Base-by-base conservation (phyloP, 2,888 invertebrate genomes). In the Caenorhabditis sp. region DNA sequence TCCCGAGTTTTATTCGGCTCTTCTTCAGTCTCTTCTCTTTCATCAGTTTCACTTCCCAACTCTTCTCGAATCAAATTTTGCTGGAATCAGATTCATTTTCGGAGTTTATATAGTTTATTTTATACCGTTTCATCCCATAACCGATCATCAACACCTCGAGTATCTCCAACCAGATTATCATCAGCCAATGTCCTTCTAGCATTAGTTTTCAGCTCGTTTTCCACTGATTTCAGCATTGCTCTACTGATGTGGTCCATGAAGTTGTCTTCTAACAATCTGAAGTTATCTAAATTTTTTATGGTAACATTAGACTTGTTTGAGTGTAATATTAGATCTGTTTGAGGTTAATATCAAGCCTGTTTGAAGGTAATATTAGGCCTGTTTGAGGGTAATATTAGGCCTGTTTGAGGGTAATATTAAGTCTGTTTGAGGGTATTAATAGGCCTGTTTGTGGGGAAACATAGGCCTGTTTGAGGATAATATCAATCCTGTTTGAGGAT, bases 181-280 rank as follows among this genome's bases (percentile, higher is more conserved):
- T 59, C 59, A 4, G 59, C 59, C 59, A 59, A 49, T 17, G 59
- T 59, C 25, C 26, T 21, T 49, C n/a, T 20, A n/a, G 59, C 53
- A n/a, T 23, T 23, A 1, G 3, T 21, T 21, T 53, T 53, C 53
- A 53, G 12, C 23, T 20, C 12, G 21, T 17, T 26, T 26, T 56
- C 56, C 25, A 26, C 31, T 31, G 31, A 7, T 31, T 10, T 49
- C 49, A 49, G 5, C 25, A 17, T 36, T 23, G 20, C 26, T 20
- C 54, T 59, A 21, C 63, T 63, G 0, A 69, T 31, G 0, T 49
- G 59, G n/a, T 56, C 49, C 5, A 69, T 53, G 27, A 64, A 64
- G 26, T 49, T 53, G 27, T 53, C 8, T 54, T 59, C 63, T 17
- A 56, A 27, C 7, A 10, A 23, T 58, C 63, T 63, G 59, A 58